Base-by-base conservation (phyloP, 2,113 vertebrate genomes). In the Neoarius graeffei region DNA sequence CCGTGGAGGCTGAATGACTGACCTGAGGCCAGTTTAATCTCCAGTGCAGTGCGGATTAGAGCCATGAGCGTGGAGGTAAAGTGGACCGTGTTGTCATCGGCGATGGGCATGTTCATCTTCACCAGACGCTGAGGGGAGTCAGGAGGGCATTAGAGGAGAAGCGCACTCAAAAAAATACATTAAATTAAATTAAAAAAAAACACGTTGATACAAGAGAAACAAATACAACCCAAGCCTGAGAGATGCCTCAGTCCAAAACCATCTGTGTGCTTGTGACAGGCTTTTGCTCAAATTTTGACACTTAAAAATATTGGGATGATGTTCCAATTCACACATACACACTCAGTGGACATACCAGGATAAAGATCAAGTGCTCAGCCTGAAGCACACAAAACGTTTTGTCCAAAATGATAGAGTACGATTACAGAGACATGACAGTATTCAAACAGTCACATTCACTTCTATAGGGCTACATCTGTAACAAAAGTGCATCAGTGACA, bases 81-180 rank as follows among this genome's bases (percentile, higher is more conserved):
- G 93, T 98, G 97, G 20, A 98, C 97, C 0, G 96, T 97, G 89
- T 97, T 94, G 91, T 99, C 97, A 0, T 94, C 95, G 0, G 97
- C 98, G 83, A 99, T 98, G 1, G 97, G 97, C 98, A 98, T 99
- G 93, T 99, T 98, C 97, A 99, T 99, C 92, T 97, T 94, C 86
- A 99, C 97, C 87, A 99, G 94, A 85, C 97, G 97, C 98, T 99
- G 94, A 57, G 54, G 91, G 90, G 88, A 91, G 83, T 52, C 88
- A 89, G 35, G 50, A 85, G 35, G 25, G 66, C 15, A 76, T 90
- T 83, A 91, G 52, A 88, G 30, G 23, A 6, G 15, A 89, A 71
- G 88, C 56, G 20, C 5, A 77, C 5, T 52, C 19, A 42, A 42
- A 42, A 42, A 19, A 77, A 79, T 11, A 54, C 42, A 50, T 23